These are phyloP conservation scores for Drosophila niveifrons DNA, from an alignment of 2,888 invertebrate species.

Conservation along the genomic window DNA sequence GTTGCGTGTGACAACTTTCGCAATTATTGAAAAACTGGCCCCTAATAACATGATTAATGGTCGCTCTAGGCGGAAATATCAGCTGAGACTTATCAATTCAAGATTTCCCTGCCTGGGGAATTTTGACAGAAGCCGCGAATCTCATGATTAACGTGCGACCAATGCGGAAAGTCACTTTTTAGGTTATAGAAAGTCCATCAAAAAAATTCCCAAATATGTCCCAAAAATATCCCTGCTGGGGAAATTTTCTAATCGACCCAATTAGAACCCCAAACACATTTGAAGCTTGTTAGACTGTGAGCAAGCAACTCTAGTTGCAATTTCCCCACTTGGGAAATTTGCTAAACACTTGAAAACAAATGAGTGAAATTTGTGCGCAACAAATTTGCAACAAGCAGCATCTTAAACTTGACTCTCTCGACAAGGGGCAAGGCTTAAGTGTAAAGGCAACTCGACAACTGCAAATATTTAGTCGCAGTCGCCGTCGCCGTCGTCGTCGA, in stretches of 20 bases:
- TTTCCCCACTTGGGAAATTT: constrained; percentile 17
- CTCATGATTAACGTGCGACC: background rate
- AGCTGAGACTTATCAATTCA: background rate
- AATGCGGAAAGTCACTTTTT: background rate
- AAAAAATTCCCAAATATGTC: too few species aligned
- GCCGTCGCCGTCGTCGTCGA: constrained; percentile 15
- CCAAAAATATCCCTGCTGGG: constrained; percentile 1
- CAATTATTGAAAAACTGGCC: constrained; percentile 41
- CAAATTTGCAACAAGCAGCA: constrained; percentile 69
- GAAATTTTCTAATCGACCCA: background rate
- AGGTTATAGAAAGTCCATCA: background rate
- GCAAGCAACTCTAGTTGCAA: constrained; percentile 6
- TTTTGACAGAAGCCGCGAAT: background rate
- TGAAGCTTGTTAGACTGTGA: background rate
- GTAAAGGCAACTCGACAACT: constrained; percentile 38
- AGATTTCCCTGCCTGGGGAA: constrained; percentile 1
- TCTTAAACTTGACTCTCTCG: constrained; percentile 67
- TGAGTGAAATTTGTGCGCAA: constrained; percentile 72
- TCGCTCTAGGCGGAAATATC: constrained; percentile 22
- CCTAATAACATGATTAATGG: constrained; percentile 46
- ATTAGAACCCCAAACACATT: background rate
- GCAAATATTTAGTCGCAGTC: constrained; percentile 59
- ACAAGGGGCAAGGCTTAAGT: constrained; percentile 45
- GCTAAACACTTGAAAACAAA: constrained; percentile 44
- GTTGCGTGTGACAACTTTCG: constrained; percentile 64